A percentile compares a stretch with the other conserved stretches of the same genome.
phyloP scores from a whole-genome alignment of 1,140 invertebrate species.

The Papilio xuthus region DNA sequence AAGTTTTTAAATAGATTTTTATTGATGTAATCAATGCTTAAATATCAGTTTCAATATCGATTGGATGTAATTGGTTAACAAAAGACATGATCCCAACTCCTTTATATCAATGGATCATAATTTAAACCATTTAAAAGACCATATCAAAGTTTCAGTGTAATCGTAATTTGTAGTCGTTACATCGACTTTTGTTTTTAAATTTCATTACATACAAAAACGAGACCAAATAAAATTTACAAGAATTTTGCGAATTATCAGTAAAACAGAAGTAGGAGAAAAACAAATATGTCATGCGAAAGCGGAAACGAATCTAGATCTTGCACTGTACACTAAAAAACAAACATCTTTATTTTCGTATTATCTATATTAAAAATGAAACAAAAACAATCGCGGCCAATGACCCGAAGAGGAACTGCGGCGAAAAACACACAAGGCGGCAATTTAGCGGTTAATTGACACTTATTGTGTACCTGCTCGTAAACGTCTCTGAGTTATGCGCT shows the following conservation, averaged over 20 bases:
- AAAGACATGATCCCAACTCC: constrained; percentile 18
- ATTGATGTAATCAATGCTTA: constrained; percentile 6
- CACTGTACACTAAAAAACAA: neutral
- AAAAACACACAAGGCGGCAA: constrained; percentile 31
- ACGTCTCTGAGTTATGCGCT: constrained; percentile 24
- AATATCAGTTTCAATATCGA: constrained; percentile 10
- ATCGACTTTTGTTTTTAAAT: neutral
- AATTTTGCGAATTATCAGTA: neutral
- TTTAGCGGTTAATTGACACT: constrained; percentile 37
- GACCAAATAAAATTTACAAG: neutral
- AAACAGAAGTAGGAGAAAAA: neutral
- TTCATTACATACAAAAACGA: too few species aligned
- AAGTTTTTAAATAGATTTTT: neutral
- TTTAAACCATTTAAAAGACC: constrained; percentile 22
- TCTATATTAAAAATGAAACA: constrained; percentile 25
- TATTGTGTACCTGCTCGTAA: constrained; percentile 35
- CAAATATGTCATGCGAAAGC: neutral
- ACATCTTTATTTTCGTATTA: neutral
- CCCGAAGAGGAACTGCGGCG: constrained; percentile 15
- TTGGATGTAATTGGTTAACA: constrained; percentile 33
- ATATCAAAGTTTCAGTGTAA: too few species aligned
- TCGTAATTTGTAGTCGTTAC: neutral
- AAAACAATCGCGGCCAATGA: constrained; percentile 27
- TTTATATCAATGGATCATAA: constrained; percentile 2
- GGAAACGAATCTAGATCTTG: constrained; percentile 7